phyloP scores from a whole-genome alignment of 2,888 invertebrate species.

The Pardosa pseudoannulata region DNA sequence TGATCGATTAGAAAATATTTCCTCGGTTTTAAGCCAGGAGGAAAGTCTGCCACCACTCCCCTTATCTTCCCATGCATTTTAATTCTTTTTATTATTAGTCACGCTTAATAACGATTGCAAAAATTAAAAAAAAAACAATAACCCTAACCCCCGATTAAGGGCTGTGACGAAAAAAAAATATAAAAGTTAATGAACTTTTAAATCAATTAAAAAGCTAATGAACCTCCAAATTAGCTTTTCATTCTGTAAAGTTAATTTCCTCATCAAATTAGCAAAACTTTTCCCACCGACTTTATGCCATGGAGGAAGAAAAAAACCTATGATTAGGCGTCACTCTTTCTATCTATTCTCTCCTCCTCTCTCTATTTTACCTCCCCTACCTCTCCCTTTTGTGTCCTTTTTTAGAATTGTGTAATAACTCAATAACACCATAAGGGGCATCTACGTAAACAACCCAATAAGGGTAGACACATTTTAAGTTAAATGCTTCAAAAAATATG shows the following conservation, averaged over 20 bases:
- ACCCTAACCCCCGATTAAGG: neutral
- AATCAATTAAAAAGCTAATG: constrained; percentile 17
- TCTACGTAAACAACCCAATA: neutral
- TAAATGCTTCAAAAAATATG: neutral
- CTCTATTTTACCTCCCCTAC: no score
- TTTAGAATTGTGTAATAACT: neutral
- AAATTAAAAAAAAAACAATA: neutral
- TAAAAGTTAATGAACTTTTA: constrained; percentile 19
- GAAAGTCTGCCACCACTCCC: no score
- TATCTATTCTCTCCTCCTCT: no score
- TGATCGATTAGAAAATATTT: neutral
- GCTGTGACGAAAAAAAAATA: neutral
- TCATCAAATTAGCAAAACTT: constrained; percentile 1
- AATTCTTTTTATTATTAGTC: constrained; percentile 8
- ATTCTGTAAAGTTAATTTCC: neutral
- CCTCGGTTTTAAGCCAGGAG: neutral
- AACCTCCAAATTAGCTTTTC: constrained; percentile 2
- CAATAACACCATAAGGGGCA: neutral
- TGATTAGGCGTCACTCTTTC: neutral
- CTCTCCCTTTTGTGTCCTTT: no score
- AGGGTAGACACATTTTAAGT: neutral
- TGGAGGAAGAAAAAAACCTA: neutral
- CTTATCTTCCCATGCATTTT: no score
- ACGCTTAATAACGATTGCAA: neutral
- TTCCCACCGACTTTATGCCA: neutral